Evolutionary conservation across 2,797 vertebrate genomes (phyloP), one percentile per base, ranked within the genome.

Genomic region (Oryzias dopingdopingensis): DNA sequence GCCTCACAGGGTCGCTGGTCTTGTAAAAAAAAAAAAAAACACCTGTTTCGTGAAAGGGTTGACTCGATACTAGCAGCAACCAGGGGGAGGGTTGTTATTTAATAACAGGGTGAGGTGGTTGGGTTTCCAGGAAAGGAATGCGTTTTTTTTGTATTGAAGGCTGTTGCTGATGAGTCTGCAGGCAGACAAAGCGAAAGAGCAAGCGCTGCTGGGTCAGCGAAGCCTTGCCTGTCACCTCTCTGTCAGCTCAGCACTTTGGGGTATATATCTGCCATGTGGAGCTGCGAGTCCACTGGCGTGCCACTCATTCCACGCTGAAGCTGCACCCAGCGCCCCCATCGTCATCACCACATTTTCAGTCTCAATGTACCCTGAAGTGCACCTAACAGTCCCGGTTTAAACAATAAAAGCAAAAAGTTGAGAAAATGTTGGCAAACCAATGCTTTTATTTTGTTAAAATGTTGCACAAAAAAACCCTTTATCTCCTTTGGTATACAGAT

Each of bases 181-280:
- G 75, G 82, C 71, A 67, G 78, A 80, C 67, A 74, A 58, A 62
- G 60, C 49, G 59, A 70, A 10, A 61, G 56, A 70, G 78, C 78
- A 69, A 65, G 74, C 54, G 48, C 42, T 91, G 89, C 90, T 90
- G 90, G 89, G 83, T 92, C 93, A 94, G 92, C 90, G 80, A 84
- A 84, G 82, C 67, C 84, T 79, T 79, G 71, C 75, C 80, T 80
- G 81, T 81, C 68, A 80, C 80, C 87, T 79, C 86, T 84, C 77
- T 86, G 89, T 81, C 81, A 69, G 86, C 86, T 94, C 93, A 94
- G 92, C 93, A 87, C 76, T 89, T 91, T 88, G 75, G 65, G 63
- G 75, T 68, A 62, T 88, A 86, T 87, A 86, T 89, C 87, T 86
- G 79, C 73, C 70, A 76, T 70, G 77, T 63, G 18, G 70, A 76